A percentile compares a stretch with the other conserved stretches of the same genome.
phyloP scores from a whole-genome alignment of 1,140 invertebrate species.

The Drosophila subpulchrella region DNA sequence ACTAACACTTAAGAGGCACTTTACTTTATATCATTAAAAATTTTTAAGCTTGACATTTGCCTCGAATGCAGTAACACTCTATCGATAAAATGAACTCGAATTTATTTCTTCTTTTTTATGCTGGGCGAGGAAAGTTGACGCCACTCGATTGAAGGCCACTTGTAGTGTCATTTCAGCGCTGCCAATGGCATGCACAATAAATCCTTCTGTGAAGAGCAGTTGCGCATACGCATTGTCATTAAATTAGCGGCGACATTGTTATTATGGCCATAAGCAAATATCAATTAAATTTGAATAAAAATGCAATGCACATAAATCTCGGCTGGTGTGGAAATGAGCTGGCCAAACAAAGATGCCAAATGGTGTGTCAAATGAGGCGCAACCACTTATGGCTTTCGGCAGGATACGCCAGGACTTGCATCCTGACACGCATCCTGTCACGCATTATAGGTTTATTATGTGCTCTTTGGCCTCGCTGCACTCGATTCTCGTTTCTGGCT shows the following conservation, averaged over 20 bases:
- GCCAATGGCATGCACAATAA: constrained; percentile 36
- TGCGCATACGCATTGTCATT: constrained; percentile 37
- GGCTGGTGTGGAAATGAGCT: background rate
- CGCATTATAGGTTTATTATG: constrained; percentile 73
- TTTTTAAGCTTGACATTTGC: background rate
- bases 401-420: constrained; percentile 2
- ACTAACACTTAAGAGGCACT: too few relatives aligned
- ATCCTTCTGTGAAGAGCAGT: constrained; percentile 39
- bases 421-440: constrained; percentile 47
- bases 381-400: constrained; percentile 55
- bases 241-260: constrained; percentile 52
- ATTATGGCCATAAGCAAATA: constrained; percentile 62
- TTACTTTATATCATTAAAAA: background rate
- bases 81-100: constrained; percentile 27
- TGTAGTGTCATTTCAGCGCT: constrained; percentile 14
- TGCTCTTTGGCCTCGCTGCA: constrained; percentile 51
- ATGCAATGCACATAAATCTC: constrained; percentile 63
- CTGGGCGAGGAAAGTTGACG: constrained; percentile 26
- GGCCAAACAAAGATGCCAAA: constrained; percentile 54
- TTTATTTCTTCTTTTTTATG: constrained; percentile 28
- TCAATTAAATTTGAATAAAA: constrained; percentile 82
- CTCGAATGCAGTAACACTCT: background rate
- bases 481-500: constrained; percentile 11
- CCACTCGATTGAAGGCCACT: constrained; percentile 38
- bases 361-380: constrained; percentile 63